Evolutionary conservation across 2,797 vertebrate genomes (phyloP).

Genomic region (Catostomus latipinnis): DNA sequence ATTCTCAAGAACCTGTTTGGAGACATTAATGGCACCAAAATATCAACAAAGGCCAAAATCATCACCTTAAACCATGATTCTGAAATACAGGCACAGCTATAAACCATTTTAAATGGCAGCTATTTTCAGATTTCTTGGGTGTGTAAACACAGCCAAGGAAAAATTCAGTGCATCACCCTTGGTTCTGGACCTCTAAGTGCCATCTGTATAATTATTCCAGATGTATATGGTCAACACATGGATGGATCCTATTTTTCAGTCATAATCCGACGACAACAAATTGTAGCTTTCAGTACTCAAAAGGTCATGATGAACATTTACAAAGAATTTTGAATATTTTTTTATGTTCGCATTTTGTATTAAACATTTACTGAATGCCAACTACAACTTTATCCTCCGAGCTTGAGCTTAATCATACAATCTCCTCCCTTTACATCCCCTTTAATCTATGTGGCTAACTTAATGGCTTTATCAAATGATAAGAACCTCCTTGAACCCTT

Average conservation of each 20-base stretch:
- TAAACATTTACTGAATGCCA: neutral
- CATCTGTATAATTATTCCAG: neutral
- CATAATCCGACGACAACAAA: slow-evolving; percentile 10
- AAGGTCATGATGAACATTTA: neutral
- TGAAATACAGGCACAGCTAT: neutral
- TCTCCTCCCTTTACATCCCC: neutral
- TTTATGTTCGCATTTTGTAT: neutral
- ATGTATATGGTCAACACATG: slow-evolving; percentile 36
- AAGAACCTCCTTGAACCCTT: neutral
- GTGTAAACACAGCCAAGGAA: neutral
- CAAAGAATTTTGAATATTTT: neutral
- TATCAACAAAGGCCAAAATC: neutral
- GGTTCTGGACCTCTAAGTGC: neutral
- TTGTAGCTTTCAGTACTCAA: neutral
- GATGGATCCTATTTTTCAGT: neutral
- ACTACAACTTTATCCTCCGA: neutral
- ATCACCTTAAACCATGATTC: neutral
- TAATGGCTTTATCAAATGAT: neutral
- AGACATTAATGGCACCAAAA: neutral
- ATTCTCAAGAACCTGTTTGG: neutral
- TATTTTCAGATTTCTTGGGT: neutral
- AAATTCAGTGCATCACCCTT: neutral
- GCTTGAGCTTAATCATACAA: neutral
- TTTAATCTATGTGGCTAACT: neutral
- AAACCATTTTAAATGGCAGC: neutral